Base-by-base conservation (phyloP, 2,888 invertebrate species). In the Cataglyphis albicans region DNA sequence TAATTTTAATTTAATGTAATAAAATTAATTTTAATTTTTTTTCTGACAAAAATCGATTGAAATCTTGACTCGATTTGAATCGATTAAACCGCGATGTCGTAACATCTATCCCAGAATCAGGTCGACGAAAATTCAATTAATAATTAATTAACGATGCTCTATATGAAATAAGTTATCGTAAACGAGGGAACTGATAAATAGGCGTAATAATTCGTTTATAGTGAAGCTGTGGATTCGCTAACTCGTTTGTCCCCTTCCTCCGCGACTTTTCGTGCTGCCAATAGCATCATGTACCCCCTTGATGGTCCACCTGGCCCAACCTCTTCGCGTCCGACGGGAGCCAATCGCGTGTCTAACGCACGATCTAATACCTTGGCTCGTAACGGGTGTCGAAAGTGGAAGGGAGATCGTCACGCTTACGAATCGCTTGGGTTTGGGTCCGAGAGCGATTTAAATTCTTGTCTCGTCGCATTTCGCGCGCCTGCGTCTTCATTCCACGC, bases 261-360 rank as follows among this genome's bases (percentile, higher is more conserved):
- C 68, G 81, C 67, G 44, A 75, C 87, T 82, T 82, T 84, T 84
- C 64, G 81, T 81, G 72, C 89, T 90, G 87, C 91, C 90, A 88
- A 90, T 90, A 87, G 90, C 89, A 87, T 90, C 87, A 76, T 89
- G 90, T 88, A 61, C 81, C 86, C 88, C 90, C 91, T 25, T 90
- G 91, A 91, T 90, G 92, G 92, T 90, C 92, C 91, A 90, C 85
- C 89, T 87, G 91, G 92, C 90, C 93, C 93, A 92, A 92, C 93
- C 93, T 93, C 93, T 92, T 87, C 82, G 90, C 90, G 90, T 90
- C 88, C 90, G 87, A 90, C 90, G 89, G 88, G 89, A 92, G 91
- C 94, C 94, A 94, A 94, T 94, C 92, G 91, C 89, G 89, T 88
- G 90, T 93, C 94, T 93, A 93, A 94, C 92, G 91, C 89, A 91